Evolutionary conservation across 2,113 vertebrate species (phyloP), one percentile per base, ranked within the genome.

Genomic region (Aldabrachelys gigantea): DNA sequence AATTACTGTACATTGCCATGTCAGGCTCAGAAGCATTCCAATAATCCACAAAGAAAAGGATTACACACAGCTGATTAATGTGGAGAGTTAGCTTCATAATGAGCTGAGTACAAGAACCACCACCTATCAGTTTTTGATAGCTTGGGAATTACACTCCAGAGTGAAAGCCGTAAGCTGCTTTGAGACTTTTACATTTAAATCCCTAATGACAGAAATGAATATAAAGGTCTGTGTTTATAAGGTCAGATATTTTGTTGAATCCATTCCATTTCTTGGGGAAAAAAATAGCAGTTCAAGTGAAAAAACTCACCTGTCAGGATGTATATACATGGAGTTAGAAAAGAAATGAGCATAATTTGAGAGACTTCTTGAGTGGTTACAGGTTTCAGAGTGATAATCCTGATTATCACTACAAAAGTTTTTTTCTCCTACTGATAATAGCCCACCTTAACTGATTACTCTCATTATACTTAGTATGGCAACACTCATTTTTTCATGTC

Each of bases 1-100:
- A 57, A 35, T 62, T 85, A 38, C 0, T 0, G 56, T 85, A 69
- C 31, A 13, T 56, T 90, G 50, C 47, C 72, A 44, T 14, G 65
- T 49, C 81, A 84, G 78, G 53, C 62, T 82, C 89, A 91, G 93
- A 82, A 81, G 17, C n/a, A 95, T 72, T 56, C 53, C 1, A 10
- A 38, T 95, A 97, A 97, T 92, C 93, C 89, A 91, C 83, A 85
- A 87, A 94, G 89, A 76, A 84, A 96, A 85, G 93, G 93, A 96
- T 97, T 98, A 97, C 38, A 91, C 22, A 49, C 89, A 88, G 91
- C 88, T 94, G 95, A 97, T 78, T 95, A 85, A 89, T 88, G 94
- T 91, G 78, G 84, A 94, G 90, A 35, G 79, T 89, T 95, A 90
- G 89, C 95, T 80, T 88, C 24, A 65, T 82, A 96, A 93, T 89